Percentiles rank a stretch among this genome's conserved stretches.
These are phyloP conservation scores for Rhyacophila evoluta DNA, from an alignment of 2,888 invertebrate genomes.

Conservation along the genomic window DNA sequence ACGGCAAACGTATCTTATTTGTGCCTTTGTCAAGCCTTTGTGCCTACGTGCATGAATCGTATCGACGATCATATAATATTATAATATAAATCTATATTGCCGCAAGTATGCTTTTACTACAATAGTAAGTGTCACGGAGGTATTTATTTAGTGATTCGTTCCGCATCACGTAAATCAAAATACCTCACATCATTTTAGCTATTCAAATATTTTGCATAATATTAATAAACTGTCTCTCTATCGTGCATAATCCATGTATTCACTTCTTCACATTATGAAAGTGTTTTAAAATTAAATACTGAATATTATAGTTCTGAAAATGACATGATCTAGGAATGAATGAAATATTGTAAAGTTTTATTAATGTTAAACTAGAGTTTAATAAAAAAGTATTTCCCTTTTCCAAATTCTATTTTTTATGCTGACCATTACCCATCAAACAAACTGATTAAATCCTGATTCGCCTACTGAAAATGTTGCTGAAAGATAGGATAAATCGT, in stretches of 20 bases:
- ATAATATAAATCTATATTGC: not conserved
- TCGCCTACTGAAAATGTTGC: too few relatives aligned
- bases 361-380: not conserved
- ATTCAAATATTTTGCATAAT: not conserved
- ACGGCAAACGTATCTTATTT: not conserved
- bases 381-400: constrained; percentile 21
- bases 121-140: not conserved
- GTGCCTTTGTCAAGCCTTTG: not conserved
- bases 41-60: not conserved
- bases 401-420: not conserved
- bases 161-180: not conserved
- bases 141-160: constrained; percentile 3
- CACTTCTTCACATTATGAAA: not conserved
- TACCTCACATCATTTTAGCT: not conserved
- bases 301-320: not conserved
- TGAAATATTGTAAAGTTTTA: not conserved
- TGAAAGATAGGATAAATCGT: too few relatives aligned
- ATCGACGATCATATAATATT: not conserved
- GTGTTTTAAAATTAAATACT: not conserved
- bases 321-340: not conserved
- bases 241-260: not conserved
- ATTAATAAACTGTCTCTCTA: not conserved
- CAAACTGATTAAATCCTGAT: too few relatives aligned
- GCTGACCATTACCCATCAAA: too few relatives aligned
- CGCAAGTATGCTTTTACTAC: not conserved